Evolutionary conservation across 2,113 vertebrate genomes (phyloP).

Genomic region (Montifringilla adamsi): DNA sequence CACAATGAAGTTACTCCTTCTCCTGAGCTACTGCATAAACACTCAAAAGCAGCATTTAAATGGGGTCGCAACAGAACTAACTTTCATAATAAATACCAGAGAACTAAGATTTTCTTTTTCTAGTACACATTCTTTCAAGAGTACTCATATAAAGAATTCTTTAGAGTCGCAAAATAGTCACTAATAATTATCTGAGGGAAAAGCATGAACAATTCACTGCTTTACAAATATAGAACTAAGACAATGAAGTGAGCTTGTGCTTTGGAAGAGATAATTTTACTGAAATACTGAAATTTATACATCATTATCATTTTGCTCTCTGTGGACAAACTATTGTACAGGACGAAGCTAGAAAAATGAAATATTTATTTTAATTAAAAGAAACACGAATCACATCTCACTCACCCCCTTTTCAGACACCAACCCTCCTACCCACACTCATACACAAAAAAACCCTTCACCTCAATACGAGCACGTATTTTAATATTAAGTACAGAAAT

Average conservation of each 20-base stretch:
- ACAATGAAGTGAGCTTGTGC: background rate
- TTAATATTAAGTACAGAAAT: background rate
- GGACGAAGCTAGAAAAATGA: background rate
- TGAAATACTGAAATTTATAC: background rate
- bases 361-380: background rate
- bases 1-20: background rate
- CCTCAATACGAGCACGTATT: background rate
- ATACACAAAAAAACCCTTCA: rapidly evolving
- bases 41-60: background rate
- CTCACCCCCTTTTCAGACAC: background rate
- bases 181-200: background rate
- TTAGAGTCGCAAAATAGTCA: background rate
- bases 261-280: background rate
- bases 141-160: background rate
- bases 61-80: background rate
- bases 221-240: background rate
- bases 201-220: background rate
- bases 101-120: background rate
- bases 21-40: background rate
- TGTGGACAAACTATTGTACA: background rate
- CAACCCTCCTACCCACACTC: background rate
- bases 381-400: background rate
- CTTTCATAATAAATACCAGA: background rate
- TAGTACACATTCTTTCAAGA: background rate
- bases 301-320: background rate